Conservation (phyloP, 2,888 invertebrate genomes). For the Papilio demoleus region DNA sequence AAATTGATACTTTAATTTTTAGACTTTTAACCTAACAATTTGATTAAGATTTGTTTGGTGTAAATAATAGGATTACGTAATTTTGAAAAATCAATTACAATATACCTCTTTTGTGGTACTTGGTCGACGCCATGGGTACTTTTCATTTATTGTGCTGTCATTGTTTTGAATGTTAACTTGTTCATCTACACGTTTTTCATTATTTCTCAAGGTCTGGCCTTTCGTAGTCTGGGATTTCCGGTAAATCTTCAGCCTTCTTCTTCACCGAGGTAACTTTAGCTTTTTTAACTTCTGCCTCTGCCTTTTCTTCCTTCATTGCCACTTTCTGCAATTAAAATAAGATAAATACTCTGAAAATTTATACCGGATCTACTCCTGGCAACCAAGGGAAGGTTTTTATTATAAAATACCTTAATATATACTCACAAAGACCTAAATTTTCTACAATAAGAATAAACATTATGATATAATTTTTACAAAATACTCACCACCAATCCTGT, state of each 20-base stretch:
- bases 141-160: constrained; percentile 25
- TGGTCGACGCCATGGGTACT: constrained; percentile 48
- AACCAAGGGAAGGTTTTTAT: not conserved
- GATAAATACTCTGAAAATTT: not conserved
- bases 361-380: not conserved
- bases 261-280: constrained; percentile 75
- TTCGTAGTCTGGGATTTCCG: constrained; percentile 89
- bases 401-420: not conserved
- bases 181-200: not conserved
- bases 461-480: not conserved
- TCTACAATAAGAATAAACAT: not conserved
- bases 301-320: constrained; percentile 74
- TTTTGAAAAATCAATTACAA: not conserved
- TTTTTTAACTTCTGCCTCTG: constrained; percentile 77
- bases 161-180: not conserved
- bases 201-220: constrained; percentile 86
- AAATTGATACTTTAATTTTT: constrained; percentile 16
- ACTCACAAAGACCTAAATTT: too few relatives aligned
- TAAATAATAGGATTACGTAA: too few relatives aligned
- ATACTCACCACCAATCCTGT: constrained; percentile 14
- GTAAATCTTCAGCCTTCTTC: constrained; percentile 84
- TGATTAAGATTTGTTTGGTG: not conserved
- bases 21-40: not conserved
- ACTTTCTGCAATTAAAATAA: constrained; percentile 70
- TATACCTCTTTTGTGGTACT: constrained; percentile 45